Conservation (phyloP, 23 tunicate species). For the Styela plicata region DNA sequence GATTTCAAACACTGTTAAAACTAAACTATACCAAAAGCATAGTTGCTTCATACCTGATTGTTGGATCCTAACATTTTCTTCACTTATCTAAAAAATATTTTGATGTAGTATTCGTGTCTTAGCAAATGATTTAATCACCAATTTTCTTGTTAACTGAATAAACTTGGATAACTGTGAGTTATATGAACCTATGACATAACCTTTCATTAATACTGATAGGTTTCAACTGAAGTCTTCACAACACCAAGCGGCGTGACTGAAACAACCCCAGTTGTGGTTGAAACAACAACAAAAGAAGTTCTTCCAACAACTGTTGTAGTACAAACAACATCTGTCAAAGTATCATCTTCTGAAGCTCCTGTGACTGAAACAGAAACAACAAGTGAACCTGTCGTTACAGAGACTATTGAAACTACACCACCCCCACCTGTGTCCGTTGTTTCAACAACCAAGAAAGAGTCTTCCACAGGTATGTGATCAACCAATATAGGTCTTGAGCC, state of each 20-base stretch:
- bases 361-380: background rate
- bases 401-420: conserved; percentile 7
- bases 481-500: too few relatives aligned
- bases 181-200: too few relatives aligned
- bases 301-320: background rate
- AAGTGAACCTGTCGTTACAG: background rate
- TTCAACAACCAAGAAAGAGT: background rate
- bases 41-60: too few relatives aligned
- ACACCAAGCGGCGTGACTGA: conserved; percentile 15
- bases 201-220: background rate
- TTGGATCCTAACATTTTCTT: too few relatives aligned
- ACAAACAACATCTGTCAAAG: background rate
- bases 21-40: too few relatives aligned
- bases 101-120: too few relatives aligned
- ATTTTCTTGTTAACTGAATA: too few relatives aligned
- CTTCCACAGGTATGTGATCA: background rate
- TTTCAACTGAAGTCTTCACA: conserved; percentile 9
- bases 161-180: too few relatives aligned
- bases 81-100: too few relatives aligned
- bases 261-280: conserved; percentile 10
- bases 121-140: too few relatives aligned
- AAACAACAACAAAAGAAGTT: conserved; percentile 33
- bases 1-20: too few relatives aligned
- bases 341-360: background rate
- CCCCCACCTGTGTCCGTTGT: conserved; percentile 4